Percentiles rank a stretch among this genome's conserved stretches.
phyloP scores from a whole-genome alignment of 2,797 vertebrate genomes.

The Danio tinwini region DNA sequence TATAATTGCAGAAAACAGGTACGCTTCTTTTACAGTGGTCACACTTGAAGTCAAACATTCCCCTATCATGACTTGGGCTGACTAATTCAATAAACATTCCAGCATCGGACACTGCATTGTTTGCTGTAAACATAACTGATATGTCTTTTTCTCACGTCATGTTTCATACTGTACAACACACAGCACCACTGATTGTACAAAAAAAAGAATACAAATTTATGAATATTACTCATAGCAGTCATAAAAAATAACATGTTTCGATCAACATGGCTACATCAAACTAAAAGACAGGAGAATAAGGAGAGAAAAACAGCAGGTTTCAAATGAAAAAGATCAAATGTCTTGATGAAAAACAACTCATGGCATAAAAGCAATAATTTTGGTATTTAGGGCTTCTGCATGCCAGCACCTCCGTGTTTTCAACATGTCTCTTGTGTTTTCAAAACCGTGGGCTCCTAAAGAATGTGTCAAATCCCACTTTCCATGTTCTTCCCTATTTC shows the following conservation, averaged over 20 bases:
- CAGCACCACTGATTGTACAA: constrained; percentile 20
- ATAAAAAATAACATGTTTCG: constrained; percentile 2
- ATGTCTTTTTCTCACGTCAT: constrained; percentile 6
- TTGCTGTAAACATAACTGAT: constrained; percentile 36
- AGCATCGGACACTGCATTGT: constrained; percentile 49
- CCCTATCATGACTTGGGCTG: constrained; percentile 39
- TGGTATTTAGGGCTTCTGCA: constrained; percentile 51
- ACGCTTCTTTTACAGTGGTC: constrained; percentile 29
- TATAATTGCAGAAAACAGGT: constrained; percentile 30
- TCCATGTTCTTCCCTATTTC: constrained; percentile 24
- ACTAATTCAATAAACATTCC: constrained; percentile 61
- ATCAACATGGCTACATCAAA: not conserved
- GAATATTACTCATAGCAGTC: constrained; percentile 30
- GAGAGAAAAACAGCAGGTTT: constrained; percentile 41
- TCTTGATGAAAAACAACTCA: constrained; percentile 36
- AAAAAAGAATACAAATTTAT: not conserved
- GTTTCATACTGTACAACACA: constrained; percentile 10
- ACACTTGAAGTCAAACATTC: constrained; percentile 45
- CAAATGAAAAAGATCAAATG: constrained; percentile 43
- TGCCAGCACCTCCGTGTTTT: constrained; percentile 43
- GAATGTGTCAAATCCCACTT: constrained; percentile 49
- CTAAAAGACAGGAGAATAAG: constrained; percentile 6
- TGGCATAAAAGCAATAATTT: constrained; percentile 42
- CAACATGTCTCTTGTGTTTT: constrained; percentile 44
- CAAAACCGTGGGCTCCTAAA: constrained; percentile 40